Percentiles rank a stretch among this genome's conserved stretches.
Evolutionary conservation across 92 coral and sea anemone species (phyloP).

Genomic region (Montipora capitata): DNA sequence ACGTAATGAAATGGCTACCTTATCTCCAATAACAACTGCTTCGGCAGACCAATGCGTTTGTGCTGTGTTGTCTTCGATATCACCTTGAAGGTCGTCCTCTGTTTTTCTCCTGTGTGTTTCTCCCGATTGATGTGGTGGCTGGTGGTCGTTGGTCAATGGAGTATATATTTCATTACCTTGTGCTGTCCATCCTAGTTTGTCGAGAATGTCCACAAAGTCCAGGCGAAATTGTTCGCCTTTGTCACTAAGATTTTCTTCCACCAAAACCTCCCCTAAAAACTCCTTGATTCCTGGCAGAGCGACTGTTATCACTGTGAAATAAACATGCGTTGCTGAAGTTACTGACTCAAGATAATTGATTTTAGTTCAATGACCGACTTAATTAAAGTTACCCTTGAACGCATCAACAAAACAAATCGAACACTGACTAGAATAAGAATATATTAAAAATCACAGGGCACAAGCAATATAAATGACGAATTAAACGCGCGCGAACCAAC

Average conservation of each 20-base stretch:
- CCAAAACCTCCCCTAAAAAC: conserved; percentile 83
- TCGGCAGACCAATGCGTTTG: conserved; percentile 35
- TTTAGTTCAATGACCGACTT: conserved; percentile 1
- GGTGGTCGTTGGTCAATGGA: conserved; percentile 1
- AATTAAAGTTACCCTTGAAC: conserved; percentile 7
- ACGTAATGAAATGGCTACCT: conserved; percentile 31
- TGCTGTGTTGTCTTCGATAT: conserved; percentile 6
- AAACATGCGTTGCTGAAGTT: neutral
- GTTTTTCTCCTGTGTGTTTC: neutral
- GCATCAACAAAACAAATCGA: neutral
- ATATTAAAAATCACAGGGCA: neutral
- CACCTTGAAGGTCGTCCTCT: conserved; percentile 49
- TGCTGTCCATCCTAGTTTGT: conserved; percentile 49
- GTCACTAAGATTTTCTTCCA: conserved; percentile 81
- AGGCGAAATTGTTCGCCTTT: conserved; percentile 81
- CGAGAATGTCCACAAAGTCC: conserved; percentile 76
- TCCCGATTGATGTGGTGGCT: conserved; percentile 24
- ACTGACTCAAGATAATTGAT: conserved; percentile 17
- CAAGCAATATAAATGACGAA: neutral
- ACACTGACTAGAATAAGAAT: neutral
- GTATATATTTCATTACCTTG: conserved; percentile 11
- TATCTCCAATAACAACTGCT: conserved; percentile 15
- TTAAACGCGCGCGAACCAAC: conserved; percentile 15
- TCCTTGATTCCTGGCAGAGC: conserved; percentile 89
- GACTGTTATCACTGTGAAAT: conserved; percentile 79